A percentile compares a stretch with the other conserved stretches of the same genome.
Evolutionary conservation across 2,113 vertebrate genomes (phyloP).

Genomic region (Coturnix japonica): DNA sequence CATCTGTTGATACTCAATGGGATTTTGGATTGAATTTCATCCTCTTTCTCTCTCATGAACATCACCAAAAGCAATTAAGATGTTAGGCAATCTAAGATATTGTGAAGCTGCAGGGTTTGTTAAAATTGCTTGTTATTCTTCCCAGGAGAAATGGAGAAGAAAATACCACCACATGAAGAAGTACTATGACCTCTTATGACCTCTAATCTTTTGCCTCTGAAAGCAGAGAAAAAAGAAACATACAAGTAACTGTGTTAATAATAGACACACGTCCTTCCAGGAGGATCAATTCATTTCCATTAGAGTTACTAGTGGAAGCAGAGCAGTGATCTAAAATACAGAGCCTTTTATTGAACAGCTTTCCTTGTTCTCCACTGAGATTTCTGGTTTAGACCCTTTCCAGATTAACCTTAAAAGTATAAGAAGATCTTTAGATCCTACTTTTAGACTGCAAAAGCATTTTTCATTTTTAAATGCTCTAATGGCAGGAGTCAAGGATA

Average conservation of each 20-base stretch:
- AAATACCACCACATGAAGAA: background rate
- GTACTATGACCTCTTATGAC: background rate
- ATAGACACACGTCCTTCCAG: background rate
- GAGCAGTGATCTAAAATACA: background rate
- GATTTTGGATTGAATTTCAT: background rate
- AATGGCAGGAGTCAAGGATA: background rate
- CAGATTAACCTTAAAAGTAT: constrained; percentile 27
- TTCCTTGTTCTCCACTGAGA: background rate
- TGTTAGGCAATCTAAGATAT: background rate
- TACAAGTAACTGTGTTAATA: background rate
- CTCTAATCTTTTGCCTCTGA: background rate
- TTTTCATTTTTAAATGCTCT: background rate
- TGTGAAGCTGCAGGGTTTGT: background rate
- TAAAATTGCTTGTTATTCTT: background rate
- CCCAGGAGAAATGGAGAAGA: background rate
- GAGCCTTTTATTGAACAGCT: background rate
- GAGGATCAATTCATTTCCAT: background rate
- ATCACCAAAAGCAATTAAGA: constrained; percentile 20
- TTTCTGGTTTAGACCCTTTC: background rate
- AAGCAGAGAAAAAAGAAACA: background rate
- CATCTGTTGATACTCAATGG: background rate
- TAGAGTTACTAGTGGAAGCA: background rate
- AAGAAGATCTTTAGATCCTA: background rate
- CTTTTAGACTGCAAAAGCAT: background rate
- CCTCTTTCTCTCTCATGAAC: background rate